phyloP scores from a whole-genome alignment of 2,888 invertebrate species.

The Trichopoda pennipes region DNA sequence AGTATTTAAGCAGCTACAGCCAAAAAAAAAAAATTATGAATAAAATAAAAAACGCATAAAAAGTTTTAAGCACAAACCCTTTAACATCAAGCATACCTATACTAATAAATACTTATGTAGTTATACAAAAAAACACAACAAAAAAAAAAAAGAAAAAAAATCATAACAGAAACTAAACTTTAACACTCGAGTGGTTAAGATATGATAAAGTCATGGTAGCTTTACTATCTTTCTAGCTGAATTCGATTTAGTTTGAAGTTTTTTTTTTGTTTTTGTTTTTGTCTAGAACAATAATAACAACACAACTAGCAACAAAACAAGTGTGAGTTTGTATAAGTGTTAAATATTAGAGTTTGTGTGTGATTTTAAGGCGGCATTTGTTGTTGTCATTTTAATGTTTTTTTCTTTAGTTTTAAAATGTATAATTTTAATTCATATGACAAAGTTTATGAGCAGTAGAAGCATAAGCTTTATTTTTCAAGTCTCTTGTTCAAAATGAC shows the following conservation, averaged over 20 bases:
- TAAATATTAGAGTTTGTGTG: conserved; percentile 44
- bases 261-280: not conserved
- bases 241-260: conserved; percentile 36
- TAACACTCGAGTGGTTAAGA: conserved; percentile 69
- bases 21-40: conserved; percentile 42
- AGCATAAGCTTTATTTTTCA: conserved; percentile 51
- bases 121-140: not conserved
- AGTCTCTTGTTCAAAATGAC: conserved; percentile 57
- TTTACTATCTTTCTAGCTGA: conserved; percentile 53
- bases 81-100: not conserved
- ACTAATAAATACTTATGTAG: not conserved
- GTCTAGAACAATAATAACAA: not conserved
- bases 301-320: not conserved
- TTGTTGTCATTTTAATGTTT: not conserved
- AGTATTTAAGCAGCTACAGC: conserved; percentile 27
- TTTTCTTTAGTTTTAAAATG: conserved; percentile 26
- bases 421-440: conserved; percentile 66
- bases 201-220: conserved; percentile 65
- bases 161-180: conserved; percentile 62
- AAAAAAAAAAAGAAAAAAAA: conserved; percentile 27
- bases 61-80: conserved; percentile 12
- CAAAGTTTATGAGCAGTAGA: conserved; percentile 63
- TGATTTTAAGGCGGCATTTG: conserved; percentile 68
- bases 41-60: conserved; percentile 35
- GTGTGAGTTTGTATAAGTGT: conserved; percentile 26